Evolutionary conservation across 2,888 invertebrate species (phyloP).

Genomic region (Lumbricus terrestris): DNA sequence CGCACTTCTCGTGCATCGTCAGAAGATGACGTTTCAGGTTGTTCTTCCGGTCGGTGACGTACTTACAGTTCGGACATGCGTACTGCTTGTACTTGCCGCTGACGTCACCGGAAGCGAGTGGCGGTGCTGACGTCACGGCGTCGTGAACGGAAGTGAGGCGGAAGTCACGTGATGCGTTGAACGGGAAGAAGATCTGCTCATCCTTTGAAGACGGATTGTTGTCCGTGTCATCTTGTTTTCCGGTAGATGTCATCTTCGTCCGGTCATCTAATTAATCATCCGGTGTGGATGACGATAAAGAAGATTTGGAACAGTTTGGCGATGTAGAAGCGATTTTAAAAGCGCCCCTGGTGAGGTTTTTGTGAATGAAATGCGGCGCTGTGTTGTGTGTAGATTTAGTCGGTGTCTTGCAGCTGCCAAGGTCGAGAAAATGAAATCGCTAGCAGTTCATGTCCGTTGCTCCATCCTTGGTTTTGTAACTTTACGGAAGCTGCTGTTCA

Average conservation of each 20-base stretch:
- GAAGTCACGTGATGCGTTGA: not conserved
- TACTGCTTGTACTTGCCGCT: conserved; percentile 20
- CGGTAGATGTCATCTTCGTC: not conserved
- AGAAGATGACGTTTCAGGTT: conserved; percentile 30
- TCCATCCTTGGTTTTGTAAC: too few relatives aligned
- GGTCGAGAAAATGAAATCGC: too few relatives aligned
- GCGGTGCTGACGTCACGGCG: not conserved
- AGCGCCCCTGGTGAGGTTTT: not conserved
- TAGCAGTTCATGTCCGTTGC: too few relatives aligned
- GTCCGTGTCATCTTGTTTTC: not conserved
- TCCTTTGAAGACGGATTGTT: not conserved
- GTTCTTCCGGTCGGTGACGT: conserved; percentile 31
- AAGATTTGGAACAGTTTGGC: not conserved
- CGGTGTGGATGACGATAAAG: not conserved
- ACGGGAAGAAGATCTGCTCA: not conserved
- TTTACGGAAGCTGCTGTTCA: too few relatives aligned
- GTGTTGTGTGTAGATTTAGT: not conserved
- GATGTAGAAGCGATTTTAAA: not conserved
- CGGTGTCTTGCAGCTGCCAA: not conserved
- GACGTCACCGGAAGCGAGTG: not conserved
- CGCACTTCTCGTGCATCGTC: conserved; percentile 30
- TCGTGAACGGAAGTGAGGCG: not conserved
- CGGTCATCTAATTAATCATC: conserved; percentile 3
- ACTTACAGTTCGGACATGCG: conserved; percentile 28
- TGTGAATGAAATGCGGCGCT: not conserved